Conservation (phyloP, 2,797 vertebrate genomes). For the Lophius americanus region DNA sequence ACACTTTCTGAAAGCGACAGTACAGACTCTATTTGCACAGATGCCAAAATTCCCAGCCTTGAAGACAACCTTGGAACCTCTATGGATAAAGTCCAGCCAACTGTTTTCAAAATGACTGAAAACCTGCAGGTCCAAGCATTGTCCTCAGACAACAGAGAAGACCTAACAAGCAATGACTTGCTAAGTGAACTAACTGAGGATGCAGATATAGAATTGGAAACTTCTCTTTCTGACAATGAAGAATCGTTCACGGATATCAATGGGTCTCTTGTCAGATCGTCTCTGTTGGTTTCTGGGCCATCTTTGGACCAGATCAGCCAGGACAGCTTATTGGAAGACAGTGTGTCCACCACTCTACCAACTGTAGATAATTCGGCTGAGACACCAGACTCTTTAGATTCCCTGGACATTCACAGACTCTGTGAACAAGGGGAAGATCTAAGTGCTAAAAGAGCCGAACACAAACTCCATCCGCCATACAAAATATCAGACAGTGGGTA, state of each 20-base stretch:
- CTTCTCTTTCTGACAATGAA: conserved; percentile 67
- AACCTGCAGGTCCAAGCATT: conserved; percentile 41
- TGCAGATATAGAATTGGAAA: conserved; percentile 67
- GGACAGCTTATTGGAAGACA: conserved; percentile 92
- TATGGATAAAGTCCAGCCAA: conserved; percentile 39
- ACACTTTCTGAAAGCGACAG: conserved; percentile 66
- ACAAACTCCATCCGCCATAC: conserved; percentile 90
- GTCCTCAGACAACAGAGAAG: conserved; percentile 62
- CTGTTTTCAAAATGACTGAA: conserved; percentile 46
- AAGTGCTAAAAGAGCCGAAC: conserved; percentile 63
- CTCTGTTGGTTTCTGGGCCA: conserved; percentile 79
- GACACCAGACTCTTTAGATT: conserved; percentile 94
- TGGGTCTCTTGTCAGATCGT: conserved; percentile 68
- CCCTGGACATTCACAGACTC: conserved; percentile 87
- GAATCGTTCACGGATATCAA: conserved; percentile 70
- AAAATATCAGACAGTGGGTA: conserved; percentile 98
- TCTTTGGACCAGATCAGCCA: conserved; percentile 91
- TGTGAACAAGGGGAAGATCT: conserved; percentile 81
- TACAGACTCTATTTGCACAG: conserved; percentile 71
- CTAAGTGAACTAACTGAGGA: conserved; percentile 74
- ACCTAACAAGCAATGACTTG: conserved; percentile 72
- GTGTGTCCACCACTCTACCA: conserved; percentile 80
- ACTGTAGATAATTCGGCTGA: conserved; percentile 83
- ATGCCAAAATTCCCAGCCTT: conserved; percentile 81
- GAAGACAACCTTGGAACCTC: conserved; percentile 63